Base-by-base conservation (phyloP, 2,797 vertebrate species). In the Emys orbicularis region DNA sequence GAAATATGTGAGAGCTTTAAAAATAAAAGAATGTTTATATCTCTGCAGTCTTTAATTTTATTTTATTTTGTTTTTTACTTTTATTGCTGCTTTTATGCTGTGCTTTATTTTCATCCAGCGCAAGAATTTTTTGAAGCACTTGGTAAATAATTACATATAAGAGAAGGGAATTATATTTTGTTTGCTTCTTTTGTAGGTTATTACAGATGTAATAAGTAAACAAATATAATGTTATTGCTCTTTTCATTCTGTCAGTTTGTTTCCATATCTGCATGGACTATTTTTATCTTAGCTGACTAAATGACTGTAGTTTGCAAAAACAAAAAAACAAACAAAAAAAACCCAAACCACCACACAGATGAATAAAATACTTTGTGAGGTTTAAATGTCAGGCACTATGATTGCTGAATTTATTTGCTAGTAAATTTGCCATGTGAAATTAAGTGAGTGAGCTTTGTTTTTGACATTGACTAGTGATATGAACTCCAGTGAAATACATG, bases 391-490 rank as follows among this genome's bases (percentile, higher is more conserved):
- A 92, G 95, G 85, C 88, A 21, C 82, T 47, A 94, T 90, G 81
- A 83, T 90, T 81, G 97, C 90, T 52, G 96, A 83, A 84, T 93
- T 97, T 93, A 97, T 97, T 97, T 96, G 97, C 97, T 90, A 77
- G 87, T 97, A 97, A 76, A 19, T 98, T 97, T 98, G 97, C 98
- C 97, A 87, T 96, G 97, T 97, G 94, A 92, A 98, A 98, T 98
- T 93, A 96, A 97, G 98, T 96, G 96, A 95, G 93, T 37, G 93
- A 94, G 96, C 96, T 98, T 97, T 98, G 97, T 96, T 97, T 98
- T 97, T 98, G 98, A 97, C 93, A 90, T 74, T 92, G 95, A 68
- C 74, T 68, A 1, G 92, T 52, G 96, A 96, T 89, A 94, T 74
- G 96, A 90, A 11, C 86, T 91, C 93, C 93, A 49, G 94, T 34